These are phyloP conservation scores for Oxytorus armatus DNA, from an alignment of 2,888 invertebrate genomes.

Conservation along the genomic window DNA sequence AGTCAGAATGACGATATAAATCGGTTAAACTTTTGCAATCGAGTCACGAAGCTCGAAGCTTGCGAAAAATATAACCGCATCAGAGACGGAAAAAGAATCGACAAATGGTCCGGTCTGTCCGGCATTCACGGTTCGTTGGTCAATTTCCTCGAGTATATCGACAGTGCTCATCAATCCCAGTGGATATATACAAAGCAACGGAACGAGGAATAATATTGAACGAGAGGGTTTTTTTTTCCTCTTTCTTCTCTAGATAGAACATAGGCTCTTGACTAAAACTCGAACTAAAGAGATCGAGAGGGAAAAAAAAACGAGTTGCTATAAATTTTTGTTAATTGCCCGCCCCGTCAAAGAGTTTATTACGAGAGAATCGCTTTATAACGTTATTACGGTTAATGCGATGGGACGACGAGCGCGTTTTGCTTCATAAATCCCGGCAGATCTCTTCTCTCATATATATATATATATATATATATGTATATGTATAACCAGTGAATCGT, in stretches of 20 bases:
- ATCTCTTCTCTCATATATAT: constrained; percentile 24
- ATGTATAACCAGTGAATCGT: constrained; percentile 50
- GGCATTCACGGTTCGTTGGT: constrained; percentile 62
- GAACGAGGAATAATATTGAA: constrained; percentile 44
- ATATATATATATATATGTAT: too few species aligned
- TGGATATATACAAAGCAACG: constrained; percentile 3
- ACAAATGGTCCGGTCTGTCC: constrained; percentile 52
- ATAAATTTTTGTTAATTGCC: constrained; percentile 67
- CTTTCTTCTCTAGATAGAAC: neutral
- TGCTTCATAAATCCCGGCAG: constrained; percentile 63
- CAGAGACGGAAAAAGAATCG: constrained; percentile 20
- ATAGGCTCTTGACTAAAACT: constrained; percentile 31
- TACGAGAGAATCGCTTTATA: constrained; percentile 62
- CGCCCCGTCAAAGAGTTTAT: constrained; percentile 64
- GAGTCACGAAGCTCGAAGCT: constrained; percentile 61
- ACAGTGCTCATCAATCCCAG: constrained; percentile 49
- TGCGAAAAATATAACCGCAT: constrained; percentile 56
- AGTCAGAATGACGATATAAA: too few species aligned
- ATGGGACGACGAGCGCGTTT: constrained; percentile 61
- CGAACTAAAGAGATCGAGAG: constrained; percentile 4
- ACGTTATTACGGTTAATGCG: constrained; percentile 67
- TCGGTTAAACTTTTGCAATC: constrained; percentile 41
- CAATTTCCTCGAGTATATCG: constrained; percentile 55
- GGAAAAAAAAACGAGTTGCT: constrained; percentile 32
- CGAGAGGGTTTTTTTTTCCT: constrained; percentile 5